Evolutionary conservation across 2,797 vertebrate genomes (phyloP), one percentile per base, ranked within the genome.

Genomic region (Tragelaphus oryx): DNA sequence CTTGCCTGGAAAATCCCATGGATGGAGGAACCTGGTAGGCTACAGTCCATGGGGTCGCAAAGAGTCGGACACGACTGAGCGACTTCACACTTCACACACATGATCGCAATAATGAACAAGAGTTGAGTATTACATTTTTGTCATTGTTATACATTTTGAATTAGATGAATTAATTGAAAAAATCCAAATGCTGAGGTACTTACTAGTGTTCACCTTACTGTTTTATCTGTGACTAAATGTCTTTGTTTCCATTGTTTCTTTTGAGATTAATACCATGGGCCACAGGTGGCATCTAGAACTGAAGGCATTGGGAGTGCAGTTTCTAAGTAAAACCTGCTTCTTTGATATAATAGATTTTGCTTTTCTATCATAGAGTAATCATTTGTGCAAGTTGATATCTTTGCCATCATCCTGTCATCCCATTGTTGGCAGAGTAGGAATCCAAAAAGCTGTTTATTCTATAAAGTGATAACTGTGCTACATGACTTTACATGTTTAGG

Each of bases 301-400:
- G 81, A 85, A 74, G 37, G 87, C 84, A 37, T 37, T 93, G 16
- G 44, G 37, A 89, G 4, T 96, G 92, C 9, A 60, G 11, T 88
- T 93, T 94, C 90, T 96, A 81, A 89, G 59, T 93, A 96, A 94
- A 94, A 85, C 37, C 13, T 65, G 26, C 4, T 91, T 84, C 17
- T 95, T 76, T 91, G 59, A 89, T 82, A 79, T 9, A 80, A 28
- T 80, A 92, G 22, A 48, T 94, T 91, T 91, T 83, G 12, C 81
- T 96, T 94, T 90, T 17, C 59, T 74, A 26, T 88, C 87, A 28
- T 10, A 93, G 60, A 81, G 24, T 89, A 89, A 79, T 81, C 83
- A 76, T 83, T 88, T 95, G 93, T 95, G 33, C 13, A 93, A 68
- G 93, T 83, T 82, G 80, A 91, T 93, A 84, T 89, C 41, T 95